phyloP scores from a whole-genome alignment of 2,797 vertebrate genomes.

The Coccyzus lansbergi region DNA sequence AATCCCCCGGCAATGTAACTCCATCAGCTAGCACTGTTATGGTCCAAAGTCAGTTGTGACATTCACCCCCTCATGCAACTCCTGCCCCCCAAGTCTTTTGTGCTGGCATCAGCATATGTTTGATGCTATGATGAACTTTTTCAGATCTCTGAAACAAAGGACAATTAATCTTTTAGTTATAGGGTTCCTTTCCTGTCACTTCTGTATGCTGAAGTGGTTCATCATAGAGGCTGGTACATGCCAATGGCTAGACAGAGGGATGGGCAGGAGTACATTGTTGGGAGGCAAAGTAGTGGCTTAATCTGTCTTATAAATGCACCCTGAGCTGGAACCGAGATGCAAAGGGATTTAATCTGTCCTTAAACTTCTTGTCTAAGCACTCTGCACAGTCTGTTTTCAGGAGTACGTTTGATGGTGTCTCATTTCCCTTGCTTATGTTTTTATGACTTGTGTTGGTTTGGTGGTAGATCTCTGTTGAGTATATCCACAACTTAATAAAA shows the following conservation, averaged over 20 bases:
- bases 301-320: background rate
- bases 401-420: background rate
- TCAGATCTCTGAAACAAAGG: background rate
- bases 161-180: background rate
- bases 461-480: background rate
- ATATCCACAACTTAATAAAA: background rate
- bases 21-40: background rate
- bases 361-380: background rate
- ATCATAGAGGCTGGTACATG: fast-evolving
- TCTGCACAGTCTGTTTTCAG: background rate
- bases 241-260: background rate
- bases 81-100: background rate
- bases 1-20: background rate
- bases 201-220: background rate
- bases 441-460: background rate
- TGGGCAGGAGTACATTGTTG: background rate
- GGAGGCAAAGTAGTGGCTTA: background rate
- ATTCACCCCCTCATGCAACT: background rate
- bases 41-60: background rate
- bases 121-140: background rate
- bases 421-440: background rate
- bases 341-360: background rate
- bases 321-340: background rate
- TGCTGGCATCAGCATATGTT: background rate
- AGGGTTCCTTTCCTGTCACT: background rate